Evolutionary conservation across 92 coral and sea anemone species (phyloP).

Genomic region (Parazoanthus darwini): DNA sequence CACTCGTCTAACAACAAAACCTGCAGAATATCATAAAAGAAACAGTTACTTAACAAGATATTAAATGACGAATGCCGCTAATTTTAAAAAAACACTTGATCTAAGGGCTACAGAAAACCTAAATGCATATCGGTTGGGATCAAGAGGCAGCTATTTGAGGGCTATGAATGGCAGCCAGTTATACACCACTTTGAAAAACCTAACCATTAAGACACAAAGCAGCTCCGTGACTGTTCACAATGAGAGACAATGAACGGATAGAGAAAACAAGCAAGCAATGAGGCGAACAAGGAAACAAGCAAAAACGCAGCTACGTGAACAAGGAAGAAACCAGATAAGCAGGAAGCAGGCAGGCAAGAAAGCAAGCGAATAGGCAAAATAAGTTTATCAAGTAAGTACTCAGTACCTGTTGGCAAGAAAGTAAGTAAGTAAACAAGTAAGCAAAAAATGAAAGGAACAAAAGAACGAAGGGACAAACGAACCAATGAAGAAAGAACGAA

Average conservation of each 20-base stretch:
- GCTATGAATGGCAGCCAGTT: too few relatives aligned
- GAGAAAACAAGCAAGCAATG: too few relatives aligned
- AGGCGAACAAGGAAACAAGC: not conserved
- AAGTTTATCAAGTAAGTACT: too few relatives aligned
- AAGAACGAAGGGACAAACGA: not conserved
- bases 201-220: too few relatives aligned
- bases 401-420: too few relatives aligned
- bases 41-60: not conserved
- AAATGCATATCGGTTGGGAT: too few relatives aligned
- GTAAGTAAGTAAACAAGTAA: not conserved
- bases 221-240: too few relatives aligned
- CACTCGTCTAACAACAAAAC: slow-evolving; percentile 91
- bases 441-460: not conserved
- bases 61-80: not conserved
- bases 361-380: not conserved
- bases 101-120: too few relatives aligned
- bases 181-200: too few relatives aligned
- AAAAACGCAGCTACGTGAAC: not conserved
- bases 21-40: slow-evolving; percentile 22
- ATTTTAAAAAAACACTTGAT: too few relatives aligned
- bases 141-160: too few relatives aligned
- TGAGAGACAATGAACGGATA: too few relatives aligned
- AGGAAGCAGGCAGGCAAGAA: not conserved
- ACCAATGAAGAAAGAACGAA: not conserved
- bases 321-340: not conserved